A percentile compares a stretch with the other conserved stretches of the same genome.
Evolutionary conservation across 2,113 vertebrate species (phyloP).

Genomic region (Glaucidium brasilianum): DNA sequence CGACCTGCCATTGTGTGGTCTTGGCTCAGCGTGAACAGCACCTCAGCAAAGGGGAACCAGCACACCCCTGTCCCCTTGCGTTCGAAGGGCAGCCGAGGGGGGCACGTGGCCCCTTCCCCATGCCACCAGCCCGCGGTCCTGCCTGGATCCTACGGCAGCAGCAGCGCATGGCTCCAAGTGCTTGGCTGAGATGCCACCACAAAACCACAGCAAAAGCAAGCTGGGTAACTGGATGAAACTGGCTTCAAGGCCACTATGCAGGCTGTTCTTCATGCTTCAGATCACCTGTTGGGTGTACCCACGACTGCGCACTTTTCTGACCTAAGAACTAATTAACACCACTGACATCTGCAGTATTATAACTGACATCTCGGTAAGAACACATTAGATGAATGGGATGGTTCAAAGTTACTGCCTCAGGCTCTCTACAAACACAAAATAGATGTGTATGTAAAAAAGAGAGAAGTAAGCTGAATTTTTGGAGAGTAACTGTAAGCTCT

Average conservation of each 20-base stretch:
- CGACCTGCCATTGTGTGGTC: fast-evolving
- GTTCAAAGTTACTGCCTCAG: constrained; percentile 8
- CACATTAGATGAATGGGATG: not conserved
- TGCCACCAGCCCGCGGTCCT: not conserved
- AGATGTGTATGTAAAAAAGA: not conserved
- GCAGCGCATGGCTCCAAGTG: fast-evolving
- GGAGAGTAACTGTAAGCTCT: not conserved
- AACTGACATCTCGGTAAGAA: not conserved
- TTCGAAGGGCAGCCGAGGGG: not conserved
- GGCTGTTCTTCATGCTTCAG: not conserved
- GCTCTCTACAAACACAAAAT: not conserved
- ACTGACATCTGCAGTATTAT: not conserved
- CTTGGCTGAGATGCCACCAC: not conserved
- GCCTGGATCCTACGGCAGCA: fast-evolving
- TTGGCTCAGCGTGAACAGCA: not conserved
- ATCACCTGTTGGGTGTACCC: not conserved
- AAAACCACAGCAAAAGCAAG: not conserved
- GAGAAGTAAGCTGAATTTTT: not conserved
- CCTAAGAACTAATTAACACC: not conserved
- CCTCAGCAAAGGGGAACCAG: not conserved
- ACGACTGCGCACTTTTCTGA: not conserved
- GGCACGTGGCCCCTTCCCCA: not conserved
- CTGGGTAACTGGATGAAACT: not conserved
- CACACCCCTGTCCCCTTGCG: fast-evolving
- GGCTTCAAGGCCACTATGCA: not conserved